Percentiles rank a stretch among this genome's conserved stretches.
These are phyloP conservation scores for Ips nitidus DNA, from an alignment of 1,140 invertebrate genomes.

Conservation along the genomic window DNA sequence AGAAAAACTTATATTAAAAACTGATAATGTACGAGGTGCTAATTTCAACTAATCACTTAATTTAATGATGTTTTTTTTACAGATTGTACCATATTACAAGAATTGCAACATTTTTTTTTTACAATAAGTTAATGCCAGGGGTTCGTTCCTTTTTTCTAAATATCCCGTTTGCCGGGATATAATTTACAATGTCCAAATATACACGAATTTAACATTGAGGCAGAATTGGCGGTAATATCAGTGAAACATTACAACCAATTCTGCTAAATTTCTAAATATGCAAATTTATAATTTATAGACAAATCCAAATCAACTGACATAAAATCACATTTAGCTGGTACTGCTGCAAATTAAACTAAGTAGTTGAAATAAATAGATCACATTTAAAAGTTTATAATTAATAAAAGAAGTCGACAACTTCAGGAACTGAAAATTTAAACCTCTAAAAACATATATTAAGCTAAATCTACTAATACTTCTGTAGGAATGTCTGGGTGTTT, in stretches of 20 bases:
- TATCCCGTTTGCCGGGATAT: slow-evolving; percentile 41
- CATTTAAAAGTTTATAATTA: too few species aligned
- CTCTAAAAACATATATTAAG: slow-evolving; percentile 24
- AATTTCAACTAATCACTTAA: slow-evolving; percentile 40
- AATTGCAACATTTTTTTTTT: slow-evolving; percentile 50
- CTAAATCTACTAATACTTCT: slow-evolving; percentile 50
- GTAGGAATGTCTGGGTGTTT: slow-evolving; percentile 48
- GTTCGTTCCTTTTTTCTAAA: slow-evolving; percentile 48
- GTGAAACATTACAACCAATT: neutral
- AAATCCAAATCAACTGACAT: too few species aligned
- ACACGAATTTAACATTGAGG: slow-evolving; percentile 32
- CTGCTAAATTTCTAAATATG: neutral
- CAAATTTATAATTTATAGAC: too few species aligned
- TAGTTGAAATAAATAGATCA: too few species aligned
- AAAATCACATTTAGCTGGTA: too few species aligned
- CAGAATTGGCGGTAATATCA: neutral
- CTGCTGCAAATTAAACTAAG: too few species aligned
- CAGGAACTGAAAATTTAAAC: slow-evolving; percentile 41
- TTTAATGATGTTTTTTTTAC: slow-evolving; percentile 43
- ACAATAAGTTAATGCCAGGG: slow-evolving; percentile 50
- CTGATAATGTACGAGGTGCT: slow-evolving; percentile 45
- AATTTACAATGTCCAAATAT: slow-evolving; percentile 41
- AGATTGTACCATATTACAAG: slow-evolving; percentile 48
- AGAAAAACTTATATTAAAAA: too few species aligned
- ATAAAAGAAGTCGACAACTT: neutral